A percentile compares a stretch with the other conserved stretches of the same genome.
These are phyloP conservation scores for Sminthurinus signatus DNA, from an alignment of 1,140 invertebrate species.

Conservation along the genomic window DNA sequence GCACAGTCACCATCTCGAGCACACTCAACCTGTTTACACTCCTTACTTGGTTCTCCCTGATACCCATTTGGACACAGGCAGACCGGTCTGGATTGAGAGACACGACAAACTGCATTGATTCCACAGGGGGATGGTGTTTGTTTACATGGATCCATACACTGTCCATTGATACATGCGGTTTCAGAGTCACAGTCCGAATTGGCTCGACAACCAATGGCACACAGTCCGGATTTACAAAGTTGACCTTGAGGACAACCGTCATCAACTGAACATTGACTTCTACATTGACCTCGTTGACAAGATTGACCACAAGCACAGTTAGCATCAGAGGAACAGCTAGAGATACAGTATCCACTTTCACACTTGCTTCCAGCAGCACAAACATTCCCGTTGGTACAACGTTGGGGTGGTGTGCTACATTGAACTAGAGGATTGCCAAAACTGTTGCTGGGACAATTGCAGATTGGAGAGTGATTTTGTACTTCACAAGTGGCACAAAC, in stretches of 20 bases:
- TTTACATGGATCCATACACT: constrained; percentile 70
- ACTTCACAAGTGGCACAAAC: constrained; percentile 74
- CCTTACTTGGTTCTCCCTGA: constrained; percentile 57
- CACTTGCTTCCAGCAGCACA: constrained; percentile 53
- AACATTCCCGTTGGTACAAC: constrained; percentile 62
- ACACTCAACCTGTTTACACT: constrained; percentile 70
- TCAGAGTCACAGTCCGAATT: constrained; percentile 72
- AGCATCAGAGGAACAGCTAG: constrained; percentile 41
- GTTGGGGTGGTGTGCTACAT: constrained; percentile 59
- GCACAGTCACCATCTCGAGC: constrained; percentile 68
- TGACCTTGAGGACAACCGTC: constrained; percentile 65
- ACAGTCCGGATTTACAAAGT: constrained; percentile 58
- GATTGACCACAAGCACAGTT: constrained; percentile 44
- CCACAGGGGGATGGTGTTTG: constrained; percentile 56
- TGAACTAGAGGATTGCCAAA: constrained; percentile 70
- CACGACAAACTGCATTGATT: constrained; percentile 59
- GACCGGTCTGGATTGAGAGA: constrained; percentile 68
- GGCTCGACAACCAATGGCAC: constrained; percentile 64
- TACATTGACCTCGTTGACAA: constrained; percentile 43
- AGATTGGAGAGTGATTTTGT: constrained; percentile 72
- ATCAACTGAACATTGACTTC: constrained; percentile 54
- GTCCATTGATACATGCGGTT: constrained; percentile 64
- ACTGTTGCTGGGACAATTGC: constrained; percentile 70
- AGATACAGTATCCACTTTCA: constrained; percentile 66
- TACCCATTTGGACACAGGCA: constrained; percentile 77